Base-by-base conservation (phyloP, 2,797 vertebrate genomes). In the Microctenopoma steveboyesi region DNA sequence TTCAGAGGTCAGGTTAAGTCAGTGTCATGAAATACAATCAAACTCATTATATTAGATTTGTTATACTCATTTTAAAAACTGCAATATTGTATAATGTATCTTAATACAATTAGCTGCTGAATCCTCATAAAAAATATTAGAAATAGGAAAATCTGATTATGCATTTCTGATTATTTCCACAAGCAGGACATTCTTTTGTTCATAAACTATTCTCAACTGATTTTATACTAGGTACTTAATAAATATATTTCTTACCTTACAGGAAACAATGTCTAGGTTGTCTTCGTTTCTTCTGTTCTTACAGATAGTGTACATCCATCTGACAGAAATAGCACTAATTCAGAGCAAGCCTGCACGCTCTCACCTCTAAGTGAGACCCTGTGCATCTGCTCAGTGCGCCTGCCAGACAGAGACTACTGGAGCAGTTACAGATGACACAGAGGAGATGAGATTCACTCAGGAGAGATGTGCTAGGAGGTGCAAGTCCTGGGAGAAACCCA, bases 171-270 rank as follows among this genome's bases (percentile, higher is more conserved):
- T n/a, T 25, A 4, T 63, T 40, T 35, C 11, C 37, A 50, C 6
- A 7, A 42, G 18, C n/a, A 2, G 10, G 8, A 39, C 3, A 59
- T 30, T n/a, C 39, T 35, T 11, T 8, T 10, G 1, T 0, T 40
- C 2, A 4, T 7, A 37, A 39, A 52, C 6, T 33, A 39, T 22
- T 35, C 1, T 1, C 13, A 63, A 60, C 63, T 18, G 25, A 62
- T 27, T 35, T 2, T 5, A 35, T 4, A 4, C 0, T 3, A 40
- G 0, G 8, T 2, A 6, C 7, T 60, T 16, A 42, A 42, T 14
- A 15, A 14, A 14, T 43, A 14, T 47, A 10, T 43, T 60, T 70
- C 78, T 86, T 78, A 91, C 86, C 88, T 85, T 69, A 6, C 8
- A 53, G 47, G 7, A 22, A 47, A 13, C 2, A 7, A 8, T 12